These are phyloP conservation scores for Atherinosoma microstoma DNA, from an alignment of 2,797 vertebrate species.

Conservation along the genomic window DNA sequence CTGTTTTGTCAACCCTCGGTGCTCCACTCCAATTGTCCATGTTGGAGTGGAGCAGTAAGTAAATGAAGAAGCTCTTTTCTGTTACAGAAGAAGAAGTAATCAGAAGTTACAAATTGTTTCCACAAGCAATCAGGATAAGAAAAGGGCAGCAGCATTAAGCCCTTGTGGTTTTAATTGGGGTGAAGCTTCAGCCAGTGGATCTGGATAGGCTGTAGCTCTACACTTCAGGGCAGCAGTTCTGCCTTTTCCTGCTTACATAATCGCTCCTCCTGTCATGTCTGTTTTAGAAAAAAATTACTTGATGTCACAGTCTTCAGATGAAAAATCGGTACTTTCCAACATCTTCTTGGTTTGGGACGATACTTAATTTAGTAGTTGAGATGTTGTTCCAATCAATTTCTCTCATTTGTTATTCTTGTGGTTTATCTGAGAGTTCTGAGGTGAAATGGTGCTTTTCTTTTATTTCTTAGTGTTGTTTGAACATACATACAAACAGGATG, in stretches of 20 bases:
- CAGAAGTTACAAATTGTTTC: slow-evolving; percentile 75
- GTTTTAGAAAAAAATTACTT: slow-evolving; percentile 43
- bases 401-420: slow-evolving; percentile 41
- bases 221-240: slow-evolving; percentile 35
- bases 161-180: slow-evolving; percentile 72
- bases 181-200: slow-evolving; percentile 58
- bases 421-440: slow-evolving; percentile 21
- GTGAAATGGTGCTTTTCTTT: too few relatives aligned
- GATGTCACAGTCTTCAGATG: slow-evolving; percentile 18
- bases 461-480: too few relatives aligned
- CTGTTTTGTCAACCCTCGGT: slow-evolving; percentile 30
- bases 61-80: slow-evolving; percentile 51
- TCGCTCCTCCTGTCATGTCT: slow-evolving; percentile 55
- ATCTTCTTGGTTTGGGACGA: slow-evolving; percentile 30
- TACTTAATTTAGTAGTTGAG: slow-evolving; percentile 37
- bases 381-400: slow-evolving; percentile 41
- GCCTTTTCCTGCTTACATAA: slow-evolving; percentile 32
- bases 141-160: slow-evolving; percentile 53
- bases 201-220: slow-evolving; percentile 50
- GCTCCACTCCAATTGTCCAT: slow-evolving; percentile 1
- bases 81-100: slow-evolving; percentile 66
- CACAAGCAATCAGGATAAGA: slow-evolving; percentile 66
- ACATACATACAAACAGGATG: too few relatives aligned
- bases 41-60: slow-evolving; percentile 23
- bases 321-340: slow-evolving; percentile 35